phyloP scores from a whole-genome alignment of 2,888 invertebrate genomes.

The Tetheella fluctuosa region DNA sequence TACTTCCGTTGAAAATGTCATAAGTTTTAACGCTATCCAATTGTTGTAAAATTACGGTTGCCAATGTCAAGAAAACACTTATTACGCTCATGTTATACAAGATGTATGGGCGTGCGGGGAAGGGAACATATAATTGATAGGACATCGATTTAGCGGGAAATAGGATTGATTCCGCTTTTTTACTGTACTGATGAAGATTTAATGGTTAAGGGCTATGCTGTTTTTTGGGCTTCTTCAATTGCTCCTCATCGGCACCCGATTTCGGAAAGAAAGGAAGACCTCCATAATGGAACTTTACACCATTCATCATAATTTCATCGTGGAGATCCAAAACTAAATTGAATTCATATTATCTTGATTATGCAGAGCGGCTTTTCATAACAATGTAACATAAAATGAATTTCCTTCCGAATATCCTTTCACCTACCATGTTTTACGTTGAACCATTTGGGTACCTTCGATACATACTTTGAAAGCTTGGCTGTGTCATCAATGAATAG shows the following conservation, averaged over 20 bases:
- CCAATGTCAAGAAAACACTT: constrained; percentile 10
- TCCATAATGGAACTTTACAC: no score
- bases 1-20: neutral
- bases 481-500: no score
- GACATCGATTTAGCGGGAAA: constrained; percentile 37
- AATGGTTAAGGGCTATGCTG: constrained; percentile 89
- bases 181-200: constrained; percentile 75
- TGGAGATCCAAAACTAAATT: no score
- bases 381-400: no score
- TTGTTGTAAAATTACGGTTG: constrained; percentile 3
- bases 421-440: no score
- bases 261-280: no score
- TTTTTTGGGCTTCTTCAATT: constrained; percentile 91
- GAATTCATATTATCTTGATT: no score
- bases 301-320: no score
- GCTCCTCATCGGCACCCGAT: constrained; percentile 89
- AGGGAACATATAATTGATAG: constrained; percentile 22
- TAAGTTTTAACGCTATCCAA: constrained; percentile 2
- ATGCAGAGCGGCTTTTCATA: no score
- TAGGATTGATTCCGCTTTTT: constrained; percentile 61
- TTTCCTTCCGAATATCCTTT: no score
- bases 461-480: no score
- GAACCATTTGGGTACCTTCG: no score
- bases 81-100: constrained; percentile 17
- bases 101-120: constrained; percentile 51